Base-by-base conservation (phyloP, 1,140 invertebrate species). In the Panagrolaimus sp. region DNA sequence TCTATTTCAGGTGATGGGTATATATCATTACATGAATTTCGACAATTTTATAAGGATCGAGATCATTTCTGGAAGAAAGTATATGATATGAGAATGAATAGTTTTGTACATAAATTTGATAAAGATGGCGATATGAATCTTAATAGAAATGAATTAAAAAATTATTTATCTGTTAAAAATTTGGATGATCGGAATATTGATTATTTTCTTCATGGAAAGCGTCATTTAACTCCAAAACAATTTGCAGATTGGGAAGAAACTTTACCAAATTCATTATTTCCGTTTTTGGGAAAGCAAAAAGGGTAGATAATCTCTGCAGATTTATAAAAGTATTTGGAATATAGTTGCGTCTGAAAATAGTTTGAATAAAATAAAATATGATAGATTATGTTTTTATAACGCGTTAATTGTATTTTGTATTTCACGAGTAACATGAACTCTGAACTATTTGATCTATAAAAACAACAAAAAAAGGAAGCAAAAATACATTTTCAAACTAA, bases 181-280 rank as follows among this genome's bases (percentile, higher is more conserved):
- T 25, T 57, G 9, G 51, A 57, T 57, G 20, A 20, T 4, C 9
- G 14, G 8, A 57, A 57, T 57, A 25, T 57, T 4, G 51, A 57
- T 20, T 20, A 11, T 25, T 57, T 57, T 57, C 8, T 57, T 20
- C 51, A 20, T n/a, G n/a, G n/a, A n/a, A n/a, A n/a, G 3, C 20
- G n/a, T 2, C 20, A 57, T 38, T 11, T 57, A 20, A 25, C 51
- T 9, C 51, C 51, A 20, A 57, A 57, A 16, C 14, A 11, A 20
- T 57, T 57, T 57, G 51, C 51, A 11, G 51, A 57, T 16, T 57
- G 11, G 11, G 51, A 57, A 27, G 51, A 57, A 25, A 57, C 51
- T 25, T 57, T 57, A 27, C 51, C 51, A 27, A 57, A 57, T 16
- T 11, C 13, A 9, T 7, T 57, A 27, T 57, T 57, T 16, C 51